Percentiles rank a stretch among this genome's conserved stretches.
phyloP scores from a whole-genome alignment of 1,140 invertebrate genomes.

The Riptortus pedestris region DNA sequence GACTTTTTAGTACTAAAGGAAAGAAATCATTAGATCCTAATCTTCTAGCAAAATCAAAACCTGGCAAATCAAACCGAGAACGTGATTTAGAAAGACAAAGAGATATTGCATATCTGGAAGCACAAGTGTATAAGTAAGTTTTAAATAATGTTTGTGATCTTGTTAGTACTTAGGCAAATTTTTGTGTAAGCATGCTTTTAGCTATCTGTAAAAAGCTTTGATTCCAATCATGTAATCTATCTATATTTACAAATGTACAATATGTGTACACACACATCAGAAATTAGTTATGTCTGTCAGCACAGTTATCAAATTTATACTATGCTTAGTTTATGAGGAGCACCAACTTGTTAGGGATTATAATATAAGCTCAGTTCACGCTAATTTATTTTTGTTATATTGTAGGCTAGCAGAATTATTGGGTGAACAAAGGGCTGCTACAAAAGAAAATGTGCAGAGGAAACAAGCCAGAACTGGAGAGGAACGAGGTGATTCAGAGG shows the following conservation, averaged over 20 bases:
- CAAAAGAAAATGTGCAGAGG: slow-evolving; percentile 95
- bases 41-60: slow-evolving; percentile 76
- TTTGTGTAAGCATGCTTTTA: no score
- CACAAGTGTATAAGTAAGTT: slow-evolving; percentile 53
- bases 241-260: no score
- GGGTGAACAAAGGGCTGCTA: slow-evolving; percentile 72
- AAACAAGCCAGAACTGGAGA: slow-evolving; percentile 95
- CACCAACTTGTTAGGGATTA: no score
- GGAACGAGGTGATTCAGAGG: slow-evolving; percentile 85
- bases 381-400: neutral
- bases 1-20: slow-evolving; percentile 91
- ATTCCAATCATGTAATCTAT: no score
- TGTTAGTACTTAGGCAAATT: no score
- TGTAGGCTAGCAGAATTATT: slow-evolving; percentile 65
- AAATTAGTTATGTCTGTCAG: no score
- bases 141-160: no score
- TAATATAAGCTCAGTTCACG: no score
- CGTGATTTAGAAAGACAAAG: slow-evolving; percentile 63
- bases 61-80: slow-evolving; percentile 52
- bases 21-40: slow-evolving; percentile 82
- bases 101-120: slow-evolving; percentile 75
- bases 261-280: no score
- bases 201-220: neutral
- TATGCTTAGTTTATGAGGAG: no score
- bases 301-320: no score